These are phyloP conservation scores for Trachemys scripta DNA, from an alignment of 2,113 vertebrate genomes.

Conservation along the genomic window DNA sequence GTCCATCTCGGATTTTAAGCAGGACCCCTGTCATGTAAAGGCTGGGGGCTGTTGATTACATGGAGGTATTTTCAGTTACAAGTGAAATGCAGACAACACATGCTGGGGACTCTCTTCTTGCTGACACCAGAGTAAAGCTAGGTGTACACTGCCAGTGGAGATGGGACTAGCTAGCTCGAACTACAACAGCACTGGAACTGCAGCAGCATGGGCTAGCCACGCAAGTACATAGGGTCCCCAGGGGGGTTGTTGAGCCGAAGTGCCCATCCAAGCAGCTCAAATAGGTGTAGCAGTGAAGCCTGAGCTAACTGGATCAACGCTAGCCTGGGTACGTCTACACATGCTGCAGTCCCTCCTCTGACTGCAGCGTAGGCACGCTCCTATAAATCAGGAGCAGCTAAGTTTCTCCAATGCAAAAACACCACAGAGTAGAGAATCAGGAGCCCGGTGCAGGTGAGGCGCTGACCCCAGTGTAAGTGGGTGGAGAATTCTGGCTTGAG, in stretches of 20 bases:
- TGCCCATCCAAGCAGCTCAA: background rate
- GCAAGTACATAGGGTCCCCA: background rate
- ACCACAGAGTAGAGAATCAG: background rate
- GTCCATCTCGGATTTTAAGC: too few relatives aligned
- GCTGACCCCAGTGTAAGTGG: too few relatives aligned
- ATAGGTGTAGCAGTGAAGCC: too few relatives aligned
- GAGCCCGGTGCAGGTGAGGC: too few relatives aligned
- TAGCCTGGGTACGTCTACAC: background rate
- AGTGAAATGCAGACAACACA: background rate
- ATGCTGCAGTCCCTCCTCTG: too few relatives aligned
- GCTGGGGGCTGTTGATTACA: rapidly evolving
- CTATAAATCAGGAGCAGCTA: background rate
- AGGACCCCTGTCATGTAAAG: too few relatives aligned
- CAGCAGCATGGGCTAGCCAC: background rate
- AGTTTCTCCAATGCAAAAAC: too few relatives aligned
- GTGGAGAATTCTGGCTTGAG: too few relatives aligned
- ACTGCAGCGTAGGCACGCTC: background rate
- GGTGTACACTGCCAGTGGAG: background rate
- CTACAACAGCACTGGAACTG: too few relatives aligned
- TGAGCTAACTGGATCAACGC: background rate
- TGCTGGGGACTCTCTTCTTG: background rate
- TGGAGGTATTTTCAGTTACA: rapidly evolving
- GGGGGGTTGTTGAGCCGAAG: background rate
- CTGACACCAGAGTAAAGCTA: background rate
- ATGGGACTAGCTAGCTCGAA: background rate